phyloP scores from a whole-genome alignment of 2,797 vertebrate genomes.

The Agapornis canus region DNA sequence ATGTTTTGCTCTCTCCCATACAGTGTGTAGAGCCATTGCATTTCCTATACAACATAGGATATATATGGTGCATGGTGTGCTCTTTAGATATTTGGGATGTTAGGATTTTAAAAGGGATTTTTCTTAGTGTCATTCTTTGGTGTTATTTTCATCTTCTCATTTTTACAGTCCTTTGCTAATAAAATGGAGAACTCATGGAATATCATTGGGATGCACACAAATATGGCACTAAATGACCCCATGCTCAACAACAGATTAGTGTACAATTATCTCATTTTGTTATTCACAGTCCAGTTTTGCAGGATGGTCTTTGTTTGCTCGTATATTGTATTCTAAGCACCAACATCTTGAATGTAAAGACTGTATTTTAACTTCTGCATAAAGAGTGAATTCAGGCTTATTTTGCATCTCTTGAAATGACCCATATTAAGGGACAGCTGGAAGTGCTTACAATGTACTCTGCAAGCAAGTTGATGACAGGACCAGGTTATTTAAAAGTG shows the following conservation, averaged over 20 bases:
- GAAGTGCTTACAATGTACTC: not conserved
- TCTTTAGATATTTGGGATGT: not conserved
- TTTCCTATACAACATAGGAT: not conserved
- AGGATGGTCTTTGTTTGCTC: not conserved
- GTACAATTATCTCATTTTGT: not conserved
- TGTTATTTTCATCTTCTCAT: not conserved
- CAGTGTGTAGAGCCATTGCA: not conserved
- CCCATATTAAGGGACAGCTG: not conserved
- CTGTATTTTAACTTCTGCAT: not conserved
- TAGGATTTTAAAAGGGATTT: not conserved
- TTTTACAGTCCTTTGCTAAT: not conserved
- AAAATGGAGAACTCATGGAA: not conserved
- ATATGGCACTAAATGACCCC: not conserved
- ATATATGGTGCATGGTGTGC: not conserved
- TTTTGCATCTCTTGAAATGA: not conserved
- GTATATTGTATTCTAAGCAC: not conserved
- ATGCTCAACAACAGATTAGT: not conserved
- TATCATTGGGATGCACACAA: not conserved
- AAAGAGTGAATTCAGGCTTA: not conserved
- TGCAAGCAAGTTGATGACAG: slow-evolving; percentile 24
- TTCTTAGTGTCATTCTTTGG: not conserved
- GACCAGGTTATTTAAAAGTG: not conserved
- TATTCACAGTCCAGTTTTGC: not conserved
- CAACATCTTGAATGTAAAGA: not conserved
- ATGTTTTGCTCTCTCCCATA: not conserved